Base-by-base conservation (phyloP, 2,888 invertebrate genomes). In the Gisinianus flammeolus region DNA sequence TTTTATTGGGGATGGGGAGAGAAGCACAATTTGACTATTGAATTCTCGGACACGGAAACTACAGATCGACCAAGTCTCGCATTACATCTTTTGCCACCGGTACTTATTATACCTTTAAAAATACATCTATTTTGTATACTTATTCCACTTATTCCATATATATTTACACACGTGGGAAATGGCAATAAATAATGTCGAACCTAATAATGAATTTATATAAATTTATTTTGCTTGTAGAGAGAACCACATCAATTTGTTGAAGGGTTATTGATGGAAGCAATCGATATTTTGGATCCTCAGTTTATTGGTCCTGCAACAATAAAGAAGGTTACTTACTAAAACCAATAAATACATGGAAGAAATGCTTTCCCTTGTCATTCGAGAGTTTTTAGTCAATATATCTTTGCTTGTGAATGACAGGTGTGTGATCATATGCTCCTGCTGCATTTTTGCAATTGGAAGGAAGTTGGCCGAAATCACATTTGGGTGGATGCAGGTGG, bases 361-460 rank as follows among this genome's bases (percentile, higher is more conserved):
- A n/a, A n/a, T n/a, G n/a, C n/a, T n/a, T n/a, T n/a, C n/a, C n/a
- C n/a, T n/a, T n/a, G n/a, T n/a, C n/a, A n/a, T n/a, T n/a, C n/a
- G n/a, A n/a, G n/a, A n/a, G n/a, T n/a, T n/a, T n/a, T n/a, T n/a
- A n/a, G n/a, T n/a, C n/a, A n/a, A n/a, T n/a, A n/a, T n/a, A n/a
- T n/a, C n/a, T n/a, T n/a, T n/a, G n/a, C n/a, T n/a, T n/a, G n/a
- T n/a, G n/a, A n/a, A n/a, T n/a, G n/a, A n/a, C n/a, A n/a, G n/a
- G n/a, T n/a, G n/a, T 54, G 56, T 8, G 72, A 35, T 24, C 56
- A 72, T 31, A 58, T 72, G 72, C 72, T 72, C 16, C n/a, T 31
- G 16, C 1, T 72, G 6, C 52, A 72, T 6, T 72, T 30, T 30
- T 56, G 58, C 72, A 30, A 16, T 8, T 72, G 52, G 30, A 10